Evolutionary conservation across 2,888 invertebrate species (phyloP).

Genomic region (Drosophila stalkeri): DNA sequence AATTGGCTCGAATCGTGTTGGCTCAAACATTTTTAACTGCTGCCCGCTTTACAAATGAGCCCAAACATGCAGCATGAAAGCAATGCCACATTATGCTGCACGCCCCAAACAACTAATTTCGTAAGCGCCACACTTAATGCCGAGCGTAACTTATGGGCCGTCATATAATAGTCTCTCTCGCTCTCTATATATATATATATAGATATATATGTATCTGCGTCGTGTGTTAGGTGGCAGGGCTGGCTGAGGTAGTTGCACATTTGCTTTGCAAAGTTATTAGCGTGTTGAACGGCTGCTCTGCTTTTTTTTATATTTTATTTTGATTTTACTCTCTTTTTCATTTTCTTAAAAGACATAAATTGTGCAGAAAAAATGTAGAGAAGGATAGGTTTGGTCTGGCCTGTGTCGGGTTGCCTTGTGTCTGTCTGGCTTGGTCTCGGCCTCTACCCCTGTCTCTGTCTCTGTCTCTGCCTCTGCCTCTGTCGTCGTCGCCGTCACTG

Average conservation of each 20-base stretch:
- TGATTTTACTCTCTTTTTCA: constrained; percentile 55
- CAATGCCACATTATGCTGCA: constrained; percentile 42
- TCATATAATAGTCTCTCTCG: not conserved
- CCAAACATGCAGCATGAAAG: constrained; percentile 46
- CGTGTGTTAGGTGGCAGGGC: constrained; percentile 31
- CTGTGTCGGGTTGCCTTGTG: constrained; percentile 7
- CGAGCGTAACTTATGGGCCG: constrained; percentile 51
- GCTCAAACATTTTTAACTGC: constrained; percentile 31
- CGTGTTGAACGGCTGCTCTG: constrained; percentile 62
- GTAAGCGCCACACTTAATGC: constrained; percentile 54
- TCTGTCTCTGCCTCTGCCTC: not conserved
- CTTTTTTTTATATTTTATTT: constrained; percentile 39
- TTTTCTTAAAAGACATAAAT: constrained; percentile 82
- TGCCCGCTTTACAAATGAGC: constrained; percentile 39
- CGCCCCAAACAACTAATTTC: constrained; percentile 65
- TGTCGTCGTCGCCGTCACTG: not conserved
- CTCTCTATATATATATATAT: not conserved
- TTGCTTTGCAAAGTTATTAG: constrained; percentile 79
- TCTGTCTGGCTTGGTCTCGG: constrained; percentile 30
- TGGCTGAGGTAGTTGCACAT: constrained; percentile 59
- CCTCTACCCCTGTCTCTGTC: constrained; percentile 1
- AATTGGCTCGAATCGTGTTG: constrained; percentile 47
- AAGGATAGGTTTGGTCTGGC: constrained; percentile 34
- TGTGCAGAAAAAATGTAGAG: constrained; percentile 78
- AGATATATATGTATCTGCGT: not conserved